Conservation (phyloP, 2,113 vertebrate genomes). For the Hippopotamus amphibius region DNA sequence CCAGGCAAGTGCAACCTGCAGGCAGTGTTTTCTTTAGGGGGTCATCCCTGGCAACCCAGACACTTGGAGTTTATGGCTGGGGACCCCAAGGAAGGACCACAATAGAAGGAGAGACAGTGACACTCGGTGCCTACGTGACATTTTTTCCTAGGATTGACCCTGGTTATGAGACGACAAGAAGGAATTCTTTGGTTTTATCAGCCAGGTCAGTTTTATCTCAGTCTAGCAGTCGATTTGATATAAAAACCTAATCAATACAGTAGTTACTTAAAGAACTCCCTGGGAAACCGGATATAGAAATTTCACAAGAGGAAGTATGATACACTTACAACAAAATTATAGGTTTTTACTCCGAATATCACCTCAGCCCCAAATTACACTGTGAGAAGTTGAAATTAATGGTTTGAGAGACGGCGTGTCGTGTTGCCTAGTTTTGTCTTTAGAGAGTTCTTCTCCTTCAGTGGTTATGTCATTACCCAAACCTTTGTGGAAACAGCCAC, state of each 20-base stretch:
- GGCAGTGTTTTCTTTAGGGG: neutral
- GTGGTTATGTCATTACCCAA: conserved; percentile 47
- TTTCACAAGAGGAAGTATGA: conserved; percentile 40
- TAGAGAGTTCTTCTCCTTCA: conserved; percentile 33
- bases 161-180: conserved; percentile 27
- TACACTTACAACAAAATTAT: conserved; percentile 68
- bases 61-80: neutral
- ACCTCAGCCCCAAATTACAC: conserved; percentile 52
- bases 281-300: conserved; percentile 42
- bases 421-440: conserved; percentile 60
- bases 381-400: conserved; percentile 48
- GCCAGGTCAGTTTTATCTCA: conserved; percentile 51
- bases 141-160: neutral
- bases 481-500: conserved; percentile 15
- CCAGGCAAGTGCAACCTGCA: neutral
- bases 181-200: conserved; percentile 56
- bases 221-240: conserved; percentile 47
- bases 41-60: neutral
- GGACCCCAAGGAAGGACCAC: neutral
- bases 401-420: conserved; percentile 50
- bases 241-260: conserved; percentile 71
- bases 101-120: neutral
- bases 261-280: conserved; percentile 50
- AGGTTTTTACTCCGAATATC: conserved; percentile 55
- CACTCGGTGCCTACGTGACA: neutral